Percentiles rank a stretch among this genome's conserved stretches.
phyloP scores from a whole-genome alignment of 2,113 vertebrate genomes.

The Pipa parva region DNA sequence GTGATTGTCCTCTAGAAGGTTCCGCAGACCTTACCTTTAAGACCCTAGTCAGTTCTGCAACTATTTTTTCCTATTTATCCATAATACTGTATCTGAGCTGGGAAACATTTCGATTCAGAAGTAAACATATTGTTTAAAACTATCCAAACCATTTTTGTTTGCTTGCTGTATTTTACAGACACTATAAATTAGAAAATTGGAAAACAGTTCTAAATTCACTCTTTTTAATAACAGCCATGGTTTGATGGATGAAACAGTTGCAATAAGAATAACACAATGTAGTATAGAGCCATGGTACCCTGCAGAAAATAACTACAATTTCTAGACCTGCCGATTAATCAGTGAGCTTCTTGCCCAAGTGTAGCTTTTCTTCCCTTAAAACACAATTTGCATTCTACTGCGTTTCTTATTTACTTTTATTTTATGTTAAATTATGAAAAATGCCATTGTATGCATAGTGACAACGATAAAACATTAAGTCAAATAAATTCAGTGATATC shows the following conservation, averaged over 20 bases:
- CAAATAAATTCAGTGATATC: slow-evolving; percentile 62
- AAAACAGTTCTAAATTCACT: too few relatives aligned
- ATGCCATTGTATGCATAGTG: slow-evolving; percentile 51
- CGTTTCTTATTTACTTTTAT: slow-evolving; percentile 48
- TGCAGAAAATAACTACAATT: slow-evolving; percentile 8
- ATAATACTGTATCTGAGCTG: too few relatives aligned
- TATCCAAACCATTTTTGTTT: too few relatives aligned
- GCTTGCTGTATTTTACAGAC: too few relatives aligned
- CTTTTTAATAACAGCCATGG: neutral
- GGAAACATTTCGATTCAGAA: too few relatives aligned
- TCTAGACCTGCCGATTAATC: slow-evolving; percentile 36
- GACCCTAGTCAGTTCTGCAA: too few relatives aligned
- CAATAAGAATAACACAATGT: slow-evolving; percentile 5
- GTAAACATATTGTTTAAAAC: too few relatives aligned
- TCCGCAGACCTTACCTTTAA: too few relatives aligned
- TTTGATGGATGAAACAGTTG: slow-evolving; percentile 27
- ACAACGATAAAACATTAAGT: slow-evolving; percentile 56
- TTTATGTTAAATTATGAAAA: slow-evolving; percentile 47
- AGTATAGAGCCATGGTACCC: slow-evolving; percentile 4
- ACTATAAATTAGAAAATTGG: too few relatives aligned
- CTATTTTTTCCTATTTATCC: too few relatives aligned
- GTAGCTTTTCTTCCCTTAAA: slow-evolving; percentile 16
- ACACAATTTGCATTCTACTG: slow-evolving; percentile 41
- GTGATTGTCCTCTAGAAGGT: too few relatives aligned
- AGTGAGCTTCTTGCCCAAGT: neutral